Evolutionary conservation across 1,140 invertebrate species (phyloP), one percentile per base, ranked within the genome.

Genomic region (Aphelinus atriplicis): DNA sequence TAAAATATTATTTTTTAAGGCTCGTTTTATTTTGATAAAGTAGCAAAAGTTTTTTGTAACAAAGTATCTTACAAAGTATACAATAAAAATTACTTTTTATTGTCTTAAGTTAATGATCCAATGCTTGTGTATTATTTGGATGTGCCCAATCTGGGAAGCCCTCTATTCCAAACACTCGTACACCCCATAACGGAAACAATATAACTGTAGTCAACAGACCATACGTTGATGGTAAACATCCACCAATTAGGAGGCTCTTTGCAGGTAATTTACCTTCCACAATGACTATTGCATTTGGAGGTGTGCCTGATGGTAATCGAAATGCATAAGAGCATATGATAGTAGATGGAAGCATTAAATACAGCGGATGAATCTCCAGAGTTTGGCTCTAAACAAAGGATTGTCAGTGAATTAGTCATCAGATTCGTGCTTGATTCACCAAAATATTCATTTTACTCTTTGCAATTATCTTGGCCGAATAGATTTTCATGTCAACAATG

Each of bases 261-360:
- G 92, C 92, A 50, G 90, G 89, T 80, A 95, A 92, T 77, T 92
- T 89, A 0, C 92, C 93, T 47, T 92, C 90, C 1, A 91, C 91
- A 7, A 94, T 94, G 1, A 96, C 93, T 75, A 98, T 95, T 1
- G 97, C 96, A 86, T 98, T 98, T 56, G 96, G 96, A 6, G 96
- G 95, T 0, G 93, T 93, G 3, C 90, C 90, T 3, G 95, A 94
- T 0, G 95, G 95, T 80, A 92, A 88, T 79, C 88, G 89, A 87
- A 93, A 94, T 3, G 92, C 91, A 87, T 91, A 96, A 5, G 95
- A 96, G 83, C 94, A 95, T 5, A 91, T 92, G 61, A 94, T 84
- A 0, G 95, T 91, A 0, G 95, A 92, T 1, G 97, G 96, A 73
- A 98, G 86, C 91, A 97, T 96, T 80, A 97, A 89, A 84, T 94